Evolutionary conservation across 2,797 vertebrate species (phyloP).

Genomic region (Mormyrus hasselquistii): DNA sequence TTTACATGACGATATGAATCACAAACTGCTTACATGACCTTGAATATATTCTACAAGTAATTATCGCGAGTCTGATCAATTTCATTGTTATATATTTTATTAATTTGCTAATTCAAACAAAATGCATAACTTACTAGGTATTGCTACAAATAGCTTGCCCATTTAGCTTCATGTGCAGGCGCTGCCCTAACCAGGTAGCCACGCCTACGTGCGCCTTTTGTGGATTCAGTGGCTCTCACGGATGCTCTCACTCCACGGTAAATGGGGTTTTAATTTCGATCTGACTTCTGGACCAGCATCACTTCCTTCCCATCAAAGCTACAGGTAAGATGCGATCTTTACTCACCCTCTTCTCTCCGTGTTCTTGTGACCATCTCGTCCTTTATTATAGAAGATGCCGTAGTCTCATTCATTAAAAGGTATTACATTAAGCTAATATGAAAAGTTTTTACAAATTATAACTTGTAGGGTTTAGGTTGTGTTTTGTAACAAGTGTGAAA

Average conservation of each 20-base stretch:
- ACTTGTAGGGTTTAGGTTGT: neutral
- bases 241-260: constrained; percentile 22
- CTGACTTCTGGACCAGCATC: constrained; percentile 37
- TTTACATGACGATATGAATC: neutral
- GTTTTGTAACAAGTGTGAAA: neutral
- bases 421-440: neutral
- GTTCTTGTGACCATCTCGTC: neutral
- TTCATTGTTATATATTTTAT: neutral
- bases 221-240: constrained; percentile 29
- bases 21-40: neutral
- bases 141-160: neutral
- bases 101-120: neutral
- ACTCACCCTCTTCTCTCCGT: neutral
- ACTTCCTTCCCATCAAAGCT: constrained; percentile 43
- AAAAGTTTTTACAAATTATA: neutral
- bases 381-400: neutral
- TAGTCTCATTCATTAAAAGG: neutral
- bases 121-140: neutral
- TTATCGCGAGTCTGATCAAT: neutral
- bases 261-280: constrained; percentile 16
- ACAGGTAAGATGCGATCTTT: constrained; percentile 56
- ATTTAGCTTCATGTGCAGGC: neutral
- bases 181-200: constrained; percentile 35
- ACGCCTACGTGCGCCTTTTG: constrained; percentile 44
- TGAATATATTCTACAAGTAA: neutral